Evolutionary conservation across 2,888 invertebrate species (phyloP), one percentile per base, ranked within the genome.

Genomic region (Petrolisthes cinctipes): DNA sequence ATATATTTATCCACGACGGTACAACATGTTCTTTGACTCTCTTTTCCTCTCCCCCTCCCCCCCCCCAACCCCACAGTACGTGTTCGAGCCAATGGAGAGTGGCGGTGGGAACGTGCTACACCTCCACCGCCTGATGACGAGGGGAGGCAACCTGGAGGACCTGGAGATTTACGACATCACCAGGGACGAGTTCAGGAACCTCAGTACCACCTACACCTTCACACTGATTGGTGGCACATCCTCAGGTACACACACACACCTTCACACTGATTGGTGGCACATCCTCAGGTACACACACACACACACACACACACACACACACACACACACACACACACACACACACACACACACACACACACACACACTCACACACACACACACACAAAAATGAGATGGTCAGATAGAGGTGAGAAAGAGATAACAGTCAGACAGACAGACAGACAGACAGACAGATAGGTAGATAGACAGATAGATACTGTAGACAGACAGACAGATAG

Each of bases 91-190:
- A 5, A 9, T 57, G 73, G 83, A 75, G n/a, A 78, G 84, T 3
- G 20, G 56, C 56, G 14, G 66, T 5, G 37, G 66, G 20, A 5
- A 68, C 23, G n/a, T 73, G 5, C 71, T 88, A n/a, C 88, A 85
- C 53, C 83, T 85, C 14, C 85, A 89, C 82, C 78, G 85, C n/a
- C 53, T 89, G 57, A 89, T 89, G 61, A 51, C 85, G n/a, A 71
- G 82, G 51, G 78, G 61, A 37, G 54, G 79, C 0, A 85, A 83
- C 85, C 57, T 89, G 71, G 80, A 86, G 56, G 82, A 89, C 56
- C 54, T 89, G 57, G 80, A 76, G 82, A 82, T 85, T 9, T 82
- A 82, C 56, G 82, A 80, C 84, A 89, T 89, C 76, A 86, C 75
- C 14, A 53, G 71, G n/a, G 86, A 75, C 4, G 82, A 81, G 86